Evolutionary conservation across 1,140 invertebrate genomes (phyloP).

Genomic region (Aporrectodea caliginosa): DNA sequence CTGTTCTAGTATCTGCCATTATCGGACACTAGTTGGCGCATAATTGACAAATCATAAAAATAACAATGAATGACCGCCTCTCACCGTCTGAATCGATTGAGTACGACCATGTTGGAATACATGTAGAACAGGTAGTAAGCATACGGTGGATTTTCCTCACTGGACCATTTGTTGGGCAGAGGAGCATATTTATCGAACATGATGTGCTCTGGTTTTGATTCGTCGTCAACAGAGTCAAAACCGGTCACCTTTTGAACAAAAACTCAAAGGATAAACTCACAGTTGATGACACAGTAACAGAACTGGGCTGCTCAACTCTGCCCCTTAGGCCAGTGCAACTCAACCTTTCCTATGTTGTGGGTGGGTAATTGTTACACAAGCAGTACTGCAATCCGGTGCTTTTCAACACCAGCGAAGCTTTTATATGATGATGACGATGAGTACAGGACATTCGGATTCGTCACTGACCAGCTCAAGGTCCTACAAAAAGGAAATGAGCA

Average conservation of each 20-base stretch:
- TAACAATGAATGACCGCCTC: not conserved
- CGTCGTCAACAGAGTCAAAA: constrained; percentile 98
- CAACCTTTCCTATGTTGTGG: too few relatives aligned
- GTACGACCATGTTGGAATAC: constrained; percentile 90
- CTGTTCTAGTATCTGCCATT: not conserved
- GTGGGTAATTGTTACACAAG: too few relatives aligned
- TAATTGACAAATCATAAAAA: not conserved
- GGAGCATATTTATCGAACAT: constrained; percentile 81
- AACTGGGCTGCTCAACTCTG: too few relatives aligned
- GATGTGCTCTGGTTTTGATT: constrained; percentile 96
- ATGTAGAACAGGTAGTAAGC: constrained; percentile 98
- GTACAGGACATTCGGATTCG: too few relatives aligned
- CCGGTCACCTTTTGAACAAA: constrained; percentile 81
- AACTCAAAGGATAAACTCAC: too few relatives aligned
- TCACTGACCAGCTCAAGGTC: too few relatives aligned
- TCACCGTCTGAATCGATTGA: constrained; percentile 89
- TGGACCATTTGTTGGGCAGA: constrained; percentile 77
- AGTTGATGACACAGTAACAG: too few relatives aligned
- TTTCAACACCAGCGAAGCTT: too few relatives aligned
- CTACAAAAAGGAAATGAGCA: too few relatives aligned
- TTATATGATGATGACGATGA: too few relatives aligned
- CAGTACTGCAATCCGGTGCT: too few relatives aligned
- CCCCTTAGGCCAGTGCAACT: too few relatives aligned
- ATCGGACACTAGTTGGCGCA: not conserved
- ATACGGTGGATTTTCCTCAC: constrained; percentile 94